phyloP scores from a whole-genome alignment of 2,797 vertebrate genomes.

The Taenioides sp. region DNA sequence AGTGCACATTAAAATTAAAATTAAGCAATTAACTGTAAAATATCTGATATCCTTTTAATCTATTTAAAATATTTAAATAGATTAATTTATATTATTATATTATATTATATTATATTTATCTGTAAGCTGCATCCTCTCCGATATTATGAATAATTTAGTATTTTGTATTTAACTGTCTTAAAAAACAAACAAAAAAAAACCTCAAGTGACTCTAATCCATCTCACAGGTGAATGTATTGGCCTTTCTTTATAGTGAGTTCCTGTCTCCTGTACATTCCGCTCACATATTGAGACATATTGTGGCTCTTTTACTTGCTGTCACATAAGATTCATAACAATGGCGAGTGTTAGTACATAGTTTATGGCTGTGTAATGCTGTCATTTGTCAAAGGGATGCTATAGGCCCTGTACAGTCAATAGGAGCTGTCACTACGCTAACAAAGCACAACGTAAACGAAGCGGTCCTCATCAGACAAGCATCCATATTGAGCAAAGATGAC shows the following conservation, averaged over 20 bases:
- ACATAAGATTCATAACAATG: constrained; percentile 11
- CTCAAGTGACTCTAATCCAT: not conserved
- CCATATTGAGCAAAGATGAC: not conserved
- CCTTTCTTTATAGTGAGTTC: not conserved
- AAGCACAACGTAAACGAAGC: not conserved
- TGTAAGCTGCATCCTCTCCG: not conserved
- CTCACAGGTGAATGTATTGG: not conserved
- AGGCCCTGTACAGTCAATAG: not conserved
- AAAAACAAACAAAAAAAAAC: not conserved
- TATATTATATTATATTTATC: too few species aligned
- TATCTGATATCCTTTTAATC: too few species aligned
- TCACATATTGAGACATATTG: not conserved
- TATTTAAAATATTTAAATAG: too few species aligned
- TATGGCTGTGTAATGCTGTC: not conserved
- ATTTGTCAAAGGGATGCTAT: not conserved
- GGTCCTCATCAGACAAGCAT: not conserved
- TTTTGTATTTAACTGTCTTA: not conserved
- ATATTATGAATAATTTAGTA: too few species aligned
- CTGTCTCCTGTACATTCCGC: not conserved
- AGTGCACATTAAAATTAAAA: too few species aligned
- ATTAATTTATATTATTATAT: too few species aligned
- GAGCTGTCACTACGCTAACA: not conserved
- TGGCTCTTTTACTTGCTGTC: not conserved
- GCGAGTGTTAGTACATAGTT: constrained; percentile 1
- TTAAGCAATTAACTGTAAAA: too few species aligned